Evolutionary conservation across 2,888 invertebrate genomes (phyloP), one percentile per base, ranked within the genome.

Genomic region (Trachelus iudaicus): DNA sequence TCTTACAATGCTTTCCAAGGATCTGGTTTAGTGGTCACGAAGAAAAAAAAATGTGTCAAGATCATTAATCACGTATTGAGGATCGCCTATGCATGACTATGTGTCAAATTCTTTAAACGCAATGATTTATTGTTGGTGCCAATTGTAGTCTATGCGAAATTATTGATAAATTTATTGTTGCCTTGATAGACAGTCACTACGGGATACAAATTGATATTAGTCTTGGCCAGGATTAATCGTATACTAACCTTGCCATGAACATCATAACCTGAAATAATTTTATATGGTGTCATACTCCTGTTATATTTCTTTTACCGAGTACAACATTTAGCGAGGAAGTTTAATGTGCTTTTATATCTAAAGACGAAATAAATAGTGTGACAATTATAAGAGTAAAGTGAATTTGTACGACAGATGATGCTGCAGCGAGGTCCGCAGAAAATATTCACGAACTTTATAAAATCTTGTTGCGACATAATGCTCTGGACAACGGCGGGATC

Each of bases 381-480:
- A 6, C 40, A 40, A 15, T 40, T 15, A 6, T 40, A 15, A 40
- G 4, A 40, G 13, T 40, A 56, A 56, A 6, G 6, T 56, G 56
- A 56, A 56, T 56, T 56, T 56, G 9, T 23, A 56, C 56, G 34
- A 35, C 74, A 74, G 74, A 74, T 34, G 35, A 74, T 34, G 74
- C 37, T 13, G 74, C 74, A 33, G 74, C 30, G 37, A 74, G n/a
- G 23, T 79, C 83, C 4, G 73, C 79, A 11, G 86, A 85, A 34
- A 86, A 85, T 75, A 83, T 89, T n/a, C 86, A 82, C 13, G 86
- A 89, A 69, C 80, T 89, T 23, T 89, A 89, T 80, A 86, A 81
- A 80, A 77, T 86, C 11, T 73, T 89, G 56, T 30, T 86, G 78
- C 86, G 86, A 79, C 89, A 85, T 15, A 85, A 81, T 73, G 81